Evolutionary conservation across 2,113 vertebrate genomes (phyloP).

Genomic region (Cichladusa arquata): DNA sequence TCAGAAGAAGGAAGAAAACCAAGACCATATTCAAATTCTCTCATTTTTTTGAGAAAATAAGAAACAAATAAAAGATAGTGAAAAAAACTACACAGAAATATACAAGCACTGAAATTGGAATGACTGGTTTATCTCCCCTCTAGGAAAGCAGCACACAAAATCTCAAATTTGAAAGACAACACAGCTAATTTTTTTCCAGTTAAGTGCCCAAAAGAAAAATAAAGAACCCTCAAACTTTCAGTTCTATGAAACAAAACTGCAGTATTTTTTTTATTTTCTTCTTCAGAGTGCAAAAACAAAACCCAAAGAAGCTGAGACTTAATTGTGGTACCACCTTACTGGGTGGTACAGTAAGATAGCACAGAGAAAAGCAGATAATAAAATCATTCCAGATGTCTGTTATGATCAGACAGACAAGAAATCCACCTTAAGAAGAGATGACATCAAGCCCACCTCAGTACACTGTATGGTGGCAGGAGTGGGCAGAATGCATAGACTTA

Average conservation of each 20-base stretch:
- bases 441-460: background rate
- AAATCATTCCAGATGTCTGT: background rate
- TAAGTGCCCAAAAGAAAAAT: background rate
- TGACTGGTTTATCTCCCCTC: background rate
- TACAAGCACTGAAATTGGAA: background rate
- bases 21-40: background rate
- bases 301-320: background rate
- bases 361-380: background rate
- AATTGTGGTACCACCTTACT: background rate
- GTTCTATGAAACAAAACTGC: background rate
- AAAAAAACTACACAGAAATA: background rate
- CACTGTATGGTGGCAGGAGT: background rate
- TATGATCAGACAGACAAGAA: background rate
- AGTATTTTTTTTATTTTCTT: background rate
- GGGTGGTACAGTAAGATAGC: background rate
- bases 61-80: background rate
- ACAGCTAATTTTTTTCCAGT: background rate
- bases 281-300: background rate
- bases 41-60: background rate
- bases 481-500: background rate
- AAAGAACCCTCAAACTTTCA: background rate
- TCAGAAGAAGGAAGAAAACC: background rate
- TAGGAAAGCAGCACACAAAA: background rate
- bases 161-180: background rate
- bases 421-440: background rate